Base-by-base conservation (phyloP, 1,140 invertebrate species). In the Psix sp. region DNA sequence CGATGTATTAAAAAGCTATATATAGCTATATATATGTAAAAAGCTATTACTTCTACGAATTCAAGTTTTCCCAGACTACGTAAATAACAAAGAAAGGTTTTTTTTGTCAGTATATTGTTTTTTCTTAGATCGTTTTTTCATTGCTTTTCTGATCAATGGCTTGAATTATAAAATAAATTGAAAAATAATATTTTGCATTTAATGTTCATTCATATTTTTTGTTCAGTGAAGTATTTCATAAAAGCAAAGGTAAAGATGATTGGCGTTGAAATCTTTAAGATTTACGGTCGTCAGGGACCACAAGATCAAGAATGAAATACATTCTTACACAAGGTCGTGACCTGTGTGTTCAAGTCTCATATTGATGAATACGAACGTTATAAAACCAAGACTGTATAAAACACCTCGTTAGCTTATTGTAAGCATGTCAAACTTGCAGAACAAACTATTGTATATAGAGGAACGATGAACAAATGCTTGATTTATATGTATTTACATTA, bases 181-280 rank as follows among this genome's bases (percentile, higher is more conserved):
- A 40, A 17, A 54, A 33, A 17, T 7, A 5, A 39, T 11, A 5
- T 2, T 6, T 24, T 24, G 3, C 21, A 4, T 24, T 24, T 24
- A 4, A 5, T 10, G 2, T 33, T 33, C 29, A 63, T 67, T 60
- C 60, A 68, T 77, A 78, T 77, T 60, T 66, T 60, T 59, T 40
- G 45, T 26, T 67, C 40, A 21, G 39, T 24, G 39, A 48, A 68
- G 46, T 39, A 66, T 46, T 38, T n/a, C n/a, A n/a, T n/a, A n/a
- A n/a, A n/a, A n/a, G 63, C 59, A 68, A 75, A 78, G 72, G 60
- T 16, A 45, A 70, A 46, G 72, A 79, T 82, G 81, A 83, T 83
- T 84, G 82, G 80, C 82, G 78, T 79, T 80, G 80, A 80, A 77
- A 72, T 78, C 26, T 67, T 15, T 26, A 74, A 82, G 83, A 83